phyloP scores from a whole-genome alignment of 2,797 vertebrate species.

The Poeciliopsis paucimaculata region DNA sequence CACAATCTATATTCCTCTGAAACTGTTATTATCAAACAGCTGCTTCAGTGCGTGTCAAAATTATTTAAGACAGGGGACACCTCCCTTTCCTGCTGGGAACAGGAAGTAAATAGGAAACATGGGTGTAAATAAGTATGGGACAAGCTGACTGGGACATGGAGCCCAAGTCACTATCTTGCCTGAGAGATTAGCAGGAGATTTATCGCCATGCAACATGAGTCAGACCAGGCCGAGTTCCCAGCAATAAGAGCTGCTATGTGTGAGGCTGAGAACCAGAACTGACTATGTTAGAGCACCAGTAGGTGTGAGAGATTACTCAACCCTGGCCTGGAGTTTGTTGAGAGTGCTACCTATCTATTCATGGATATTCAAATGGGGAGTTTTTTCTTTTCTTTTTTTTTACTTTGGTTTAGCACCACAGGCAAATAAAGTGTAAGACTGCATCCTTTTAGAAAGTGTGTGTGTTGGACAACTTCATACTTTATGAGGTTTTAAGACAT shows the following conservation, averaged over 20 bases:
- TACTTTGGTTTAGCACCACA: neutral
- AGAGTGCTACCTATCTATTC: slow-evolving; percentile 1
- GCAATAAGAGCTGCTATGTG: slow-evolving; percentile 71
- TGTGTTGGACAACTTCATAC: neutral
- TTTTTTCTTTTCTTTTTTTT: neutral
- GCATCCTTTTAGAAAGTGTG: neutral
- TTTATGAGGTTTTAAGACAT: slow-evolving; percentile 27
- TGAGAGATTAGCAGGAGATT: slow-evolving; percentile 80
- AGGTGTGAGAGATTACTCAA: slow-evolving; percentile 10
- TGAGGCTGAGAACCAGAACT: slow-evolving; percentile 60
- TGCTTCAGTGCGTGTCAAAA: slow-evolving; percentile 36
- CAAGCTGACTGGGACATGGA: slow-evolving; percentile 63
- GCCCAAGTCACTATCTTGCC: slow-evolving; percentile 70
- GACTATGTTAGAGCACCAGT: slow-evolving; percentile 41
- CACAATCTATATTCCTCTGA: slow-evolving; percentile 14
- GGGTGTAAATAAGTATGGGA: slow-evolving; percentile 73
- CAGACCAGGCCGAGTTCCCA: slow-evolving; percentile 65
- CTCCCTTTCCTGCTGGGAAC: slow-evolving; percentile 67
- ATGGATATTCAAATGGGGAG: neutral
- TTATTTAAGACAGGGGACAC: slow-evolving; percentile 43
- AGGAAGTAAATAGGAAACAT: slow-evolving; percentile 68
- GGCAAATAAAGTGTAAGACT: neutral
- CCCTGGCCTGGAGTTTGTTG: slow-evolving; percentile 2
- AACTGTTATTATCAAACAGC: slow-evolving; percentile 37
- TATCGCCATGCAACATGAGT: slow-evolving; percentile 79